Base-by-base conservation (phyloP, 2,888 invertebrate genomes). In the Cantharis nigra region DNA sequence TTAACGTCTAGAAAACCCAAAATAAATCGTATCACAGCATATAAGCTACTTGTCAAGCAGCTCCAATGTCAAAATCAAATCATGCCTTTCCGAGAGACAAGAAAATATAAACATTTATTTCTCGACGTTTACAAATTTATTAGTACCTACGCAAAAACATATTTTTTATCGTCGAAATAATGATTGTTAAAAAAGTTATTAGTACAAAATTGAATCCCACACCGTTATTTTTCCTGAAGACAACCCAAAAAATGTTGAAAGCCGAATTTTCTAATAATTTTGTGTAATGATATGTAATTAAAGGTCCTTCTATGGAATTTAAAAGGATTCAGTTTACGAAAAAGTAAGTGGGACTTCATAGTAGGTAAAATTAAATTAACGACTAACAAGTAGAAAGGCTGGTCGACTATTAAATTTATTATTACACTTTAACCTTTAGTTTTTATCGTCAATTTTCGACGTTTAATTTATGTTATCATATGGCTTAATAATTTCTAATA, bases 401-500 rank as follows among this genome's bases (percentile, higher is more conserved):
- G 49, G 49, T n/a, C 49, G n/a, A 49, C 49, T n/a, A 49, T 49
- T 49, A 49, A 49, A 49, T n/a, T 49, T 49, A 49, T 49, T 49
- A 49, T 49, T 49, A 49, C 49, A 49, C 49, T n/a, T 49, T 49
- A 49, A 49, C 49, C 49, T 49, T 49, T 49, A 11, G 64, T 20
- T 67, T 20, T 67, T 20, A 23, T 23, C 23, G 65, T 67, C 13
- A 67, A 67, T 67, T 67, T 67, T 64, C 18, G 9, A 67, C 18
- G n/a, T 23, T 16, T 67, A 23, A 16, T 67, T 67, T 67, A 23
- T 18, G 65, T 49, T 49, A 67, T 67, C 26, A 67, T 67, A 23
- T 67, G 26, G 26, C 23, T 72, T 63, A 73, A 72, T 81, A 79
- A 75, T 80, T 79, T 76, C 78, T 75, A 72, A 75, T 75, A 76